phyloP scores from a whole-genome alignment of 35 echinoderm and acorn worm genomes.

The Patiria miniata region DNA sequence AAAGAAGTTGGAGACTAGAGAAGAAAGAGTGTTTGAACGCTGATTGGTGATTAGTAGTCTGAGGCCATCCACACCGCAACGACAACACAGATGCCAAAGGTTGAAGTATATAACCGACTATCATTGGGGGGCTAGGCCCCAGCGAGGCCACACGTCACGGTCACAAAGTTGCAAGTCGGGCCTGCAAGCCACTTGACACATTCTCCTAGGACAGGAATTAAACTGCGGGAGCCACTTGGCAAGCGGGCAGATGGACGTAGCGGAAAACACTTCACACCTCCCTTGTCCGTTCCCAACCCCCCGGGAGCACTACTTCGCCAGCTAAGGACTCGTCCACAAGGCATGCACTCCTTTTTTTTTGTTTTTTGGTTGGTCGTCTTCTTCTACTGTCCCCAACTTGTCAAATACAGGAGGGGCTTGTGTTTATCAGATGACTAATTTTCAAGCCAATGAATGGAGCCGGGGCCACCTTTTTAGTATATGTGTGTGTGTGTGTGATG shows the following conservation, averaged over 20 bases:
- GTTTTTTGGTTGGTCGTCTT: too few species aligned
- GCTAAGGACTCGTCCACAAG: conserved; percentile 14
- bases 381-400: conserved; percentile 3
- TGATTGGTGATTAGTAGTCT: conserved; percentile 25
- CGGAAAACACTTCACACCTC: conserved; percentile 32
- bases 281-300: not conserved
- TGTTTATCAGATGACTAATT: conserved; percentile 58
- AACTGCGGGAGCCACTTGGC: conserved; percentile 16
- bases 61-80: not conserved
- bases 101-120: not conserved
- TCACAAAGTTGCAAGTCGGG: conserved; percentile 27
- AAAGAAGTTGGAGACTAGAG: not conserved
- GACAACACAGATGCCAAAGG: conserved; percentile 18
- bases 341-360: too few species aligned
- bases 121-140: not conserved
- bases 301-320: not conserved
- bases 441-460: conserved; percentile 44
- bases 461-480: conserved; percentile 5
- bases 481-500: not conserved
- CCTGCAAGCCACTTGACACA: conserved; percentile 19
- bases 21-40: not conserved
- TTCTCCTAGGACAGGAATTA: conserved; percentile 27
- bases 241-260: conserved; percentile 23
- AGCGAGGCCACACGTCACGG: conserved; percentile 6
- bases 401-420: conserved; percentile 24